Evolutionary conservation across 1,140 invertebrate genomes (phyloP).

Genomic region (Drosophila truncata): DNA sequence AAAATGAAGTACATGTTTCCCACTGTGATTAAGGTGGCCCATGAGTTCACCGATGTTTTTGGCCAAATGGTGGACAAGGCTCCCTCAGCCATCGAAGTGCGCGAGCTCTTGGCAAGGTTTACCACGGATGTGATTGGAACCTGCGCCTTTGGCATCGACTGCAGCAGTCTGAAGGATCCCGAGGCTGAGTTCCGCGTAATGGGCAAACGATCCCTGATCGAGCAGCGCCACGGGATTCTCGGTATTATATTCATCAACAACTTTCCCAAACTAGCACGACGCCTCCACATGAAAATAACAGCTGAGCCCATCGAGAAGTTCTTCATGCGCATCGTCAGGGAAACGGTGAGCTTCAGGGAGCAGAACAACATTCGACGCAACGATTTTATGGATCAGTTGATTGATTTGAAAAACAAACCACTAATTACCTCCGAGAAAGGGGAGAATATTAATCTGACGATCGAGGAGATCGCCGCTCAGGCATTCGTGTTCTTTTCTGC

Average conservation of each 20-base stretch:
- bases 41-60: slow-evolving; percentile 73
- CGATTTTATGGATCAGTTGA: slow-evolving; percentile 87
- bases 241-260: slow-evolving; percentile 39
- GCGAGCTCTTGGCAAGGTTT: slow-evolving; percentile 73
- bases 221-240: slow-evolving; percentile 26
- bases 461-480: slow-evolving; percentile 86
- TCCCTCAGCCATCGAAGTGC: slow-evolving; percentile 53
- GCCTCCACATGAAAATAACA: slow-evolving; percentile 75
- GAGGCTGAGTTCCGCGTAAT: slow-evolving; percentile 86
- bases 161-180: slow-evolving; percentile 86
- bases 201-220: slow-evolving; percentile 61
- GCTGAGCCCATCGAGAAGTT: slow-evolving; percentile 86
- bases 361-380: slow-evolving; percentile 86
- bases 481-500: slow-evolving; percentile 87
- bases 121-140: slow-evolving; percentile 87
- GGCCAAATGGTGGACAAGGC: slow-evolving; percentile 35
- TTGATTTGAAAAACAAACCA: slow-evolving; percentile 86
- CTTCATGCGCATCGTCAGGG: slow-evolving; percentile 85
- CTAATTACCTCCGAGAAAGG: slow-evolving; percentile 65
- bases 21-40: slow-evolving; percentile 73
- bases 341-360: slow-evolving; percentile 86
- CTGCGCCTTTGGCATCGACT: slow-evolving; percentile 89
- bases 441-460: slow-evolving; percentile 55
- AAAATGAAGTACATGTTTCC: slow-evolving; percentile 87
- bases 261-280: slow-evolving; percentile 62